A percentile compares a stretch with the other conserved stretches of the same genome.
Conservation (phyloP, 2,113 vertebrate genomes). For the Ptilonorhynchus violaceus region DNA sequence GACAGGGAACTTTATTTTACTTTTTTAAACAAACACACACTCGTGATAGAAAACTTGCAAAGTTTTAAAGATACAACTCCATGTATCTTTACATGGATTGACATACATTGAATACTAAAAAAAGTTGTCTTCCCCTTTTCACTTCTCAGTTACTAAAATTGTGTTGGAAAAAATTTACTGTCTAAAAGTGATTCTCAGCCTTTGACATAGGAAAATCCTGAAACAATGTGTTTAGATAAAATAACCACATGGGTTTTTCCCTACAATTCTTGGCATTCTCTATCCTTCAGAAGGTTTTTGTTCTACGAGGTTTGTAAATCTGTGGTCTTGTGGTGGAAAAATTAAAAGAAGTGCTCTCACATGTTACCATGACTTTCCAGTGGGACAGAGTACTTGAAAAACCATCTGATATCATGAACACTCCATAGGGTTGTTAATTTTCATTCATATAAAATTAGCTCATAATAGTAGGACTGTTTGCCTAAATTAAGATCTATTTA, state of each 20-base stretch:
- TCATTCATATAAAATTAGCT: neutral
- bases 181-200: neutral
- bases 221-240: neutral
- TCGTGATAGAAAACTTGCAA: neutral
- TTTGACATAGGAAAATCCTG: neutral
- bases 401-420: neutral
- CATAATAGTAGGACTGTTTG: neutral
- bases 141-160: neutral
- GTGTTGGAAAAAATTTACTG: neutral
- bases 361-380: neutral
- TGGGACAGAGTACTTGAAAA: neutral
- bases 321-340: neutral
- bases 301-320: neutral
- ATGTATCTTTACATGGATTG: too few relatives aligned
- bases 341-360: neutral
- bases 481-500: constrained; percentile 12
- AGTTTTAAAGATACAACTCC: neutral
- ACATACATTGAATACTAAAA: neutral
- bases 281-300: neutral
- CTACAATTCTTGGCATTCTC: neutral
- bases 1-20: constrained; percentile 17
- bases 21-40: neutral
- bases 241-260: neutral
- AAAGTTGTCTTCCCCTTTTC: neutral
- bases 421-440: neutral